Evolutionary conservation across 2,797 vertebrate species (phyloP).

Genomic region (Leptoclinus maculatus): DNA sequence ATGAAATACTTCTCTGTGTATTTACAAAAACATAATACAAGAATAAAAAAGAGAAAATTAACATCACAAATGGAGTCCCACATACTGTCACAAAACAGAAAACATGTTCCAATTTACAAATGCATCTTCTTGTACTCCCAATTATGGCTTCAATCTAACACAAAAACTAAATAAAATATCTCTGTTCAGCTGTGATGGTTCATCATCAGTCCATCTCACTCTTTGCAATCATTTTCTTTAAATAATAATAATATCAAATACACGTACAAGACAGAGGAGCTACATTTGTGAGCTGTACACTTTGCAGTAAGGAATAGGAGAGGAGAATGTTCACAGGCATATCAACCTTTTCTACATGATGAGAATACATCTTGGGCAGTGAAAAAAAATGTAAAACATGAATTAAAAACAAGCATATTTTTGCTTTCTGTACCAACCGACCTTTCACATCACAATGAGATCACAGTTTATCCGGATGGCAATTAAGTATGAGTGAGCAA

Average conservation of each 20-base stretch:
- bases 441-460: constrained; percentile 59
- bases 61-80: constrained; percentile 82
- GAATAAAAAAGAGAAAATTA: constrained; percentile 82
- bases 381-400: constrained; percentile 63
- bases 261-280: constrained; percentile 80
- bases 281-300: constrained; percentile 82
- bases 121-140: constrained; percentile 75
- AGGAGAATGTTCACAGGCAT: constrained; percentile 66
- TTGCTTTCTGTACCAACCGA: constrained; percentile 62
- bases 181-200: constrained; percentile 62
- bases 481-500: constrained; percentile 54
- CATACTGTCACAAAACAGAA: constrained; percentile 72
- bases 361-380: constrained; percentile 72
- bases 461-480: constrained; percentile 82
- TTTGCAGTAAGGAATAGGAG: constrained; percentile 65
- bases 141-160: constrained; percentile 82
- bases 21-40: constrained; percentile 86
- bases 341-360: constrained; percentile 69
- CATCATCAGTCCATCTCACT: constrained; percentile 52
- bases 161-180: constrained; percentile 71
- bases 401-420: constrained; percentile 65
- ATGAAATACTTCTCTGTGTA: constrained; percentile 84
- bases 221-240: constrained; percentile 64
- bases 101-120: constrained; percentile 83
- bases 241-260: constrained; percentile 83